Conservation (phyloP, 2,113 vertebrate genomes). For the Synchiropus splendidus region DNA sequence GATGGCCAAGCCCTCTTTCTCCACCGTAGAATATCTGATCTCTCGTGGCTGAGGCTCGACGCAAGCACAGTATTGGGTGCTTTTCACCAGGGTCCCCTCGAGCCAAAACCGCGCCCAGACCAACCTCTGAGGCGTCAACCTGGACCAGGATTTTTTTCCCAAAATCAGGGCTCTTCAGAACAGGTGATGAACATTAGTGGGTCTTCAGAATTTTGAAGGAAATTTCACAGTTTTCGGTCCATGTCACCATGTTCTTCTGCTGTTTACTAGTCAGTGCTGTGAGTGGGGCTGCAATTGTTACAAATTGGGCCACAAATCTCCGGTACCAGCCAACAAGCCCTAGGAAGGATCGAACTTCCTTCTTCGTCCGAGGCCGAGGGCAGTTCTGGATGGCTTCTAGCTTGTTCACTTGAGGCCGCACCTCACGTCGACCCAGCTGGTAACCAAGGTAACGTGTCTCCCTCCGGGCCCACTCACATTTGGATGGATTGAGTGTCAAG, state of each 20-base stretch:
- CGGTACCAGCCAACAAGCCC: no score
- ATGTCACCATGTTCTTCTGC: not conserved
- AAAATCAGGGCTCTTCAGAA: not conserved
- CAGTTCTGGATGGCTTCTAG: not conserved
- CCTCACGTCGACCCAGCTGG: not conserved
- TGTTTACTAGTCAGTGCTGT: not conserved
- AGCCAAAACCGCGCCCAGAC: not conserved
- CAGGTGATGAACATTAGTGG: not conserved
- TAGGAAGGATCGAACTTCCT: not conserved
- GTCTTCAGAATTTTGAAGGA: not conserved
- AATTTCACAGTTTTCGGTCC: not conserved
- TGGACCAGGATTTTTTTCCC: not conserved
- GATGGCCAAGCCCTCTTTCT: not conserved
- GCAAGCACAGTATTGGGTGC: not conserved
- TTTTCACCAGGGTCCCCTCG: not conserved
- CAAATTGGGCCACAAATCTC: not conserved
- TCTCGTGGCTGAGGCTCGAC: not conserved
- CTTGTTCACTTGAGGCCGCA: not conserved
- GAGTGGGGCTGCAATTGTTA: not conserved
- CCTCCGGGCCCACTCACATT: slow-evolving; percentile 5
- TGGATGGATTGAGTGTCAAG: not conserved
- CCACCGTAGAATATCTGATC: not conserved
- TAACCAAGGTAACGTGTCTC: not conserved
- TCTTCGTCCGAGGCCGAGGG: not conserved
- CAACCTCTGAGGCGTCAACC: not conserved